A percentile compares a stretch with the other conserved stretches of the same genome.
Evolutionary conservation across 2,113 vertebrate species (phyloP).

Genomic region (Crotophaga sulcirostris): DNA sequence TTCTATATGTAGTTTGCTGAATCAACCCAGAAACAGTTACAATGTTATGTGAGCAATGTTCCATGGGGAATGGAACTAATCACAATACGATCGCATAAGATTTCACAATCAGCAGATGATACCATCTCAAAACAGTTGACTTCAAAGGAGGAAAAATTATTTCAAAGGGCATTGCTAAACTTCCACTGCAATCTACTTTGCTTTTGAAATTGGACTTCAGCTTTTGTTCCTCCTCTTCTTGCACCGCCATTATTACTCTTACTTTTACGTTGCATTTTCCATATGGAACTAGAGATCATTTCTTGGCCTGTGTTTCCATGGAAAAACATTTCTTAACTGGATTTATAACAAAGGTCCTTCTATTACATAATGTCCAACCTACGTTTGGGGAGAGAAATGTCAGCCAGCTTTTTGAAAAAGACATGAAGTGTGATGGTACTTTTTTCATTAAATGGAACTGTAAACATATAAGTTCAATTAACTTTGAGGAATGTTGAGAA

Average conservation of each 20-base stretch:
- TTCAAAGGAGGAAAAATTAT: neutral
- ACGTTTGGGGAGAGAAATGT: neutral
- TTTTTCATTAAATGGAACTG: neutral
- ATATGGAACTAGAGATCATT: neutral
- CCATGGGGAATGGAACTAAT: neutral
- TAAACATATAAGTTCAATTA: neutral
- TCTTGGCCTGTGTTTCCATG: neutral
- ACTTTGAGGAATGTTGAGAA: neutral
- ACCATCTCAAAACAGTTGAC: neutral
- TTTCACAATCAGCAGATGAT: slow-evolving; percentile 1
- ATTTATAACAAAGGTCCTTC: neutral
- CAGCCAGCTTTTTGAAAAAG: neutral
- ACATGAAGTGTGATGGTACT: neutral
- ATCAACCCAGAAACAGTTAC: neutral
- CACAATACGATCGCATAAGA: neutral
- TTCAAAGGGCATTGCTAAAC: neutral
- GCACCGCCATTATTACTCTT: neutral
- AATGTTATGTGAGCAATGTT: neutral
- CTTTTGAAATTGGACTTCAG: neutral
- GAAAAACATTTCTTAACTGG: neutral
- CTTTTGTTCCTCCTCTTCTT: neutral
- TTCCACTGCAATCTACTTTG: neutral
- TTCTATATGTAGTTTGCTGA: neutral
- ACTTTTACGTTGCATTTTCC: neutral
- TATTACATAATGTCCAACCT: neutral